These are phyloP conservation scores for Acanthiza pusilla DNA, from an alignment of 2,797 vertebrate genomes.

Conservation along the genomic window DNA sequence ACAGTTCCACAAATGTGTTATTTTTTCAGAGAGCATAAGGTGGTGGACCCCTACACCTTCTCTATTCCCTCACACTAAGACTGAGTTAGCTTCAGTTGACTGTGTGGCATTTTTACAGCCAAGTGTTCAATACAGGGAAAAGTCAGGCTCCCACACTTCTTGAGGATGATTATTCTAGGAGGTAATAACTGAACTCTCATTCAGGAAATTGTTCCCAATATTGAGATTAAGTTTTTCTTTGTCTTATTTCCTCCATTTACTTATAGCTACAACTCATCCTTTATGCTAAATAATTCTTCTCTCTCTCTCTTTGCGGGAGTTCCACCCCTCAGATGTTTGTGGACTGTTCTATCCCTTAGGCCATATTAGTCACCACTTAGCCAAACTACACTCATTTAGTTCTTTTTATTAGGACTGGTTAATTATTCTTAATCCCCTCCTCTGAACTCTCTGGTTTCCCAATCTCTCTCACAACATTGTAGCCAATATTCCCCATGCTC, in stretches of 20 bases:
- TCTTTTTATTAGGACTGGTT: not conserved
- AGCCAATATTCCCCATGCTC: not conserved
- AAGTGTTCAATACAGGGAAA: not conserved
- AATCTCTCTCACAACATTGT: not conserved
- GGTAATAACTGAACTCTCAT: not conserved
- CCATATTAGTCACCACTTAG: slow-evolving; percentile 24
- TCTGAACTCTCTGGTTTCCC: not conserved
- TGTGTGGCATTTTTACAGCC: not conserved
- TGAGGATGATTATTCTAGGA: not conserved
- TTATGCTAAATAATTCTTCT: slow-evolving; percentile 15
- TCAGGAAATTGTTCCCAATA: slow-evolving; percentile 8
- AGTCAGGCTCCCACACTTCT: not conserved
- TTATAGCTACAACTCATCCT: not conserved
- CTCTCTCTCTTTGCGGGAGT: not conserved
- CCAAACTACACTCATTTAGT: not conserved
- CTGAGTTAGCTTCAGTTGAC: not conserved
- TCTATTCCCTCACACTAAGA: not conserved
- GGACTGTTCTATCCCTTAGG: slow-evolving; percentile 6
- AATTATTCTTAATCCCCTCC: slow-evolving; percentile 28
- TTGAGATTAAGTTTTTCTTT: slow-evolving; percentile 28
- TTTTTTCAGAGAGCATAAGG: not conserved
- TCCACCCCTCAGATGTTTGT: not conserved
- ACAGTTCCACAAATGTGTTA: not conserved
- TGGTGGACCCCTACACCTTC: not conserved
- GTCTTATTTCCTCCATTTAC: not conserved